These are phyloP conservation scores for Drosophila yakuba DNA, from an alignment of 1,140 invertebrate species.

Conservation along the genomic window DNA sequence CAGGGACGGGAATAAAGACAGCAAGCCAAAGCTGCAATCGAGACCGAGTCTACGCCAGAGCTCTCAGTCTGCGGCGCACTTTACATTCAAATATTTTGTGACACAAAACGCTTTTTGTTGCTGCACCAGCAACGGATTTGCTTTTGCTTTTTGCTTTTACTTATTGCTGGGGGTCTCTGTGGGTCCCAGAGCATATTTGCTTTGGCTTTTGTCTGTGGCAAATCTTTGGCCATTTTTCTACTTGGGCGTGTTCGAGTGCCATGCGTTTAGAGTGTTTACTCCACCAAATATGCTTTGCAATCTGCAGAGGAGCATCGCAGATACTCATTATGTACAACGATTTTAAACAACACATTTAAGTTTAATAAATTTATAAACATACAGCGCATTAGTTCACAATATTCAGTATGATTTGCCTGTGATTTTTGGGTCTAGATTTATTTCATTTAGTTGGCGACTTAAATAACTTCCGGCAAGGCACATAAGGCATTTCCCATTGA, in stretches of 20 bases:
- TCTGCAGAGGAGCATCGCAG: neutral
- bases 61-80: conserved; percentile 59
- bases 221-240: conserved; percentile 55
- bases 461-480: no score
- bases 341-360: no score
- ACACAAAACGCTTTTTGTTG: conserved; percentile 74
- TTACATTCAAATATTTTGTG: conserved; percentile 83
- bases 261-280: conserved; percentile 43
- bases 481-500: no score
- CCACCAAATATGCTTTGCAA: neutral
- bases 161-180: conserved; percentile 44
- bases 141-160: conserved; percentile 20
- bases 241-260: conserved; percentile 60
- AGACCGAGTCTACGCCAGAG: conserved; percentile 34
- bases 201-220: conserved; percentile 62
- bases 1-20: conserved; percentile 69
- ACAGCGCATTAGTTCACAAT: no score
- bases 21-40: conserved; percentile 51
- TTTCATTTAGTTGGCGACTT: no score
- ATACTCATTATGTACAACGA: no score
- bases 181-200: conserved; percentile 63
- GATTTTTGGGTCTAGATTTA: no score
- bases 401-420: no score
- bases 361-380: no score
- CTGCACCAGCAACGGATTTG: conserved; percentile 7